Evolutionary conservation across 2,113 vertebrate species (phyloP), one percentile per base, ranked within the genome.

Genomic region (Strigops habroptila): DNA sequence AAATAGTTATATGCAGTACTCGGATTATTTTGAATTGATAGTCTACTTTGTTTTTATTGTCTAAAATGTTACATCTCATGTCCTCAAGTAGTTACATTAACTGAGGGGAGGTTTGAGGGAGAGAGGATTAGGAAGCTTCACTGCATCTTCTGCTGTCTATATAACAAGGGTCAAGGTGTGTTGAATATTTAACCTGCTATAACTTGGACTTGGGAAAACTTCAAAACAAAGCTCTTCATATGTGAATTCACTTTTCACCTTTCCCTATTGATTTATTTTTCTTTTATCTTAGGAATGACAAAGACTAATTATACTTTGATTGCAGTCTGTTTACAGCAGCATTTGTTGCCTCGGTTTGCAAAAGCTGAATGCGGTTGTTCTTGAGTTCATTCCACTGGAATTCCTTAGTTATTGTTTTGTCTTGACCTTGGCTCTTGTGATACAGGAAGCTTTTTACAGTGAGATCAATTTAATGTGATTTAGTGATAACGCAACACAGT

Each of bases 381-480:
- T 79, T 83, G 82, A 10, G 48, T 81, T 86, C 81, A 30, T 90
- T 90, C 60, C 9, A 41, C 46, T 90, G 64, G n/a, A 93, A 78
- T 94, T 93, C 48, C 39, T 64, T 79, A 43, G 33, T 67, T 60
- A 35, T 14, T 90, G 23, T 91, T 82, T 93, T 91, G 69, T 82
- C 93, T 93, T 86, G 92, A 92, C 95, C 69, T 91, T 94, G 86
- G 43, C 68, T 83, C 59, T 81, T 81, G 52, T 23, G 71, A 52
- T 81, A 53, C 78, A 86, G 79, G 73, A 88, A 75, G 64, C 24
- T 83, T 91, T 94, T 78, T 73, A 64, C 41, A 77, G 85, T 68
- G 62, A 85, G 85, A 85, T 90, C 84, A 77, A 8, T 91, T 93
- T 96, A 85, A 87, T 85, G 53, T 93, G 87, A 88, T 91, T 90